phyloP scores from a whole-genome alignment of 2,888 invertebrate species.

The Celastrina argiolus region DNA sequence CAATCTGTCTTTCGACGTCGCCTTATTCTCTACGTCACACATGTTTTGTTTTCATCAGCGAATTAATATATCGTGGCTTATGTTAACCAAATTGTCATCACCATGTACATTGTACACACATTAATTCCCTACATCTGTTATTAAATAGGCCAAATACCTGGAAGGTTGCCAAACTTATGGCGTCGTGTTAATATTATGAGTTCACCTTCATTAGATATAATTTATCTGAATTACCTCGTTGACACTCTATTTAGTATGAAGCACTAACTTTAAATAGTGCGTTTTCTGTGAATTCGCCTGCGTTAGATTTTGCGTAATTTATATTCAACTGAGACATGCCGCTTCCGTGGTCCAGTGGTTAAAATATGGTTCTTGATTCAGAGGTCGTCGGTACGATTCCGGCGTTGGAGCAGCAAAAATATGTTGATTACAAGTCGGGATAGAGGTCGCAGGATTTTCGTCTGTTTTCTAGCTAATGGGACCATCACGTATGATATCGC shows the following conservation, averaged over 20 bases:
- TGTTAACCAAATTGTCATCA: background rate
- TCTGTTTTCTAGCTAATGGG: too few species aligned
- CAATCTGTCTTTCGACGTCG: background rate
- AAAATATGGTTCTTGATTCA: too few species aligned
- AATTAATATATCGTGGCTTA: background rate
- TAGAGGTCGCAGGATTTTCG: too few species aligned
- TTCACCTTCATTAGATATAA: slow-evolving; percentile 3
- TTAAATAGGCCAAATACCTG: slow-evolving; percentile 9
- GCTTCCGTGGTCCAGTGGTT: too few species aligned
- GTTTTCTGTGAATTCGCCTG: background rate
- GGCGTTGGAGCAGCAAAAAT: too few species aligned
- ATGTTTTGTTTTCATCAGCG: background rate
- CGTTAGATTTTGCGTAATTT: background rate
- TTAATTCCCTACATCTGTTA: slow-evolving; percentile 8
- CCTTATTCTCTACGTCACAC: background rate
- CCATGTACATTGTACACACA: background rate
- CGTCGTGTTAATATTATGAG: background rate
- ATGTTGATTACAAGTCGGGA: too few species aligned
- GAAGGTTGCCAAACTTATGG: slow-evolving; percentile 9
- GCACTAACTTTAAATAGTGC: background rate
- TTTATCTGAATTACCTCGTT: slow-evolving; percentile 5
- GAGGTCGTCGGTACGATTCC: too few species aligned
- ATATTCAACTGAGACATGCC: background rate
- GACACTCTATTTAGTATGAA: slow-evolving; percentile 7
- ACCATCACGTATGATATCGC: too few species aligned